Base-by-base conservation (phyloP, 1,140 invertebrate genomes). In the Euura lappo region DNA sequence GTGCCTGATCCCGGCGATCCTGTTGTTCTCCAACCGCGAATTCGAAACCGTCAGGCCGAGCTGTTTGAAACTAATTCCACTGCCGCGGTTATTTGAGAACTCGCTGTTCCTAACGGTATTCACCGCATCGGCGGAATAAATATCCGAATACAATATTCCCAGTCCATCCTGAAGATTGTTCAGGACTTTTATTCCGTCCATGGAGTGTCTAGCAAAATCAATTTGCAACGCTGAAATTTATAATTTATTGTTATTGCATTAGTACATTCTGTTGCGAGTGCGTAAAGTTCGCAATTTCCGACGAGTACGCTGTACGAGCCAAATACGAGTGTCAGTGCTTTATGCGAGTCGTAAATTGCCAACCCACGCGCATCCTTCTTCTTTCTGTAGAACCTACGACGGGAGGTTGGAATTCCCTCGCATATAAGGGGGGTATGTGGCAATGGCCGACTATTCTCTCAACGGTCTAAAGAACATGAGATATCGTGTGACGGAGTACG, bases 131-230 rank as follows among this genome's bases (percentile, higher is more conserved):
- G 94, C 92, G 2, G 93, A 93, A 85, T 95, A 97, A 47, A 97
- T 91, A 84, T 98, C 95, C 1, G 95, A 95, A 83, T 97, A 98
- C 28, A 97, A 86, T 47, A 98, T 90, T 10, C 96, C 96, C 11
- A 98, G 84, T 0, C 97, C 97, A 84, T 97, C 95, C 80, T 96
- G 93, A 44, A 93, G 91, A 84, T 97, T 98, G 77, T 96, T 92
- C 0, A 91, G 87, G 2, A 98, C 88, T 78, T 91, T 91, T 4
- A 98, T 91, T 77, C 94, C 94, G 81, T 97, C 94, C 75, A 99
- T 89, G 44, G 95, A 93, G 82, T 99, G 97, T 71, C 95, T 92
- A 70, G 97, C 95, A 86, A 99, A 98, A 87, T 99, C 98, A 72
- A 99, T 95, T 89, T 98, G 97, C 2, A 99, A 85, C 0, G 98